Conservation (phyloP, 2,797 vertebrate species). For the Malacoraja senta region DNA sequence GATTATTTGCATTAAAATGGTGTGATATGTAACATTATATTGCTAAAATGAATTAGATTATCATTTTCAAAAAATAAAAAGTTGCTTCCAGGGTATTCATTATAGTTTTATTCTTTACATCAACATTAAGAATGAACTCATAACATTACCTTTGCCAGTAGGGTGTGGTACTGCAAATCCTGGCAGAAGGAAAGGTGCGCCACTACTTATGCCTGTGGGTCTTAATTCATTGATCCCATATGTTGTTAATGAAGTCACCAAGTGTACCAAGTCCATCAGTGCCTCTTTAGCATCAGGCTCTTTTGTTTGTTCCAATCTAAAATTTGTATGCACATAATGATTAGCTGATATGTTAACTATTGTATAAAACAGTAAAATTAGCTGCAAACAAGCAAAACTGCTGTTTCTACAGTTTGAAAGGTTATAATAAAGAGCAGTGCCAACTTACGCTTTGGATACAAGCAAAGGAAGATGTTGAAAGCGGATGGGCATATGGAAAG, state of each 20-base stretch:
- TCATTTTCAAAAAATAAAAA: background rate
- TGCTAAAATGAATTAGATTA: background rate
- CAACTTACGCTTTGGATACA: background rate
- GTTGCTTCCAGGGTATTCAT: background rate
- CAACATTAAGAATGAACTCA: background rate
- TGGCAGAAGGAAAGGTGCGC: slow-evolving; percentile 88
- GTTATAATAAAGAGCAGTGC: background rate
- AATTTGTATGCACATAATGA: slow-evolving; percentile 39
- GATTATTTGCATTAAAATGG: background rate
- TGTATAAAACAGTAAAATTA: background rate
- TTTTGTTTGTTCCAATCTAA: slow-evolving; percentile 91
- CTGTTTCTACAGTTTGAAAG: too few species aligned
- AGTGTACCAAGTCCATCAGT: slow-evolving; percentile 88
- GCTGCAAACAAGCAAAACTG: background rate
- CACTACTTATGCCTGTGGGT: slow-evolving; percentile 84
- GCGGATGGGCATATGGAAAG: too few species aligned
- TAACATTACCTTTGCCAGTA: slow-evolving; percentile 78
- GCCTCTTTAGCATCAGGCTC: slow-evolving; percentile 91
- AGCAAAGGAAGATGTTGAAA: background rate
- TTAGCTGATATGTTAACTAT: background rate
- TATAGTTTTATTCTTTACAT: background rate
- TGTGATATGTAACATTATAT: background rate
- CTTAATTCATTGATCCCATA: slow-evolving; percentile 88
- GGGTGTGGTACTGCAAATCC: slow-evolving; percentile 90
- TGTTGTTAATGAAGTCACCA: slow-evolving; percentile 87